Evolutionary conservation across 92 coral and sea anemone genomes (phyloP).

Genomic region (Umimayanthus kanabou): DNA sequence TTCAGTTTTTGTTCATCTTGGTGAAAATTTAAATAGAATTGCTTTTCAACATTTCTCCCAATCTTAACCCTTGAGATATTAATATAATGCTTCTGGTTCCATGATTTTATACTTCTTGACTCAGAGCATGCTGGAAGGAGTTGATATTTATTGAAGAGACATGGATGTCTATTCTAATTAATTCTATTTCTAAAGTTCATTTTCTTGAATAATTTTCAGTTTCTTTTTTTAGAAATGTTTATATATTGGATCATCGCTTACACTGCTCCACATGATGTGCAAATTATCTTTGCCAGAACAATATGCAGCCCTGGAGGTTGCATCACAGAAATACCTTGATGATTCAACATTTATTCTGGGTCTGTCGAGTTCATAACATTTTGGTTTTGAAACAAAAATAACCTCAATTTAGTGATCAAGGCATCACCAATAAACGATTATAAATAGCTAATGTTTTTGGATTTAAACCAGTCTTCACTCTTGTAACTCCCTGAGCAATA

Average conservation of each 20-base stretch:
- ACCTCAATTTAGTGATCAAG: background rate
- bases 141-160: too few relatives aligned
- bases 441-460: background rate
- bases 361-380: background rate
- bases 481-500: background rate
- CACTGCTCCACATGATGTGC: background rate
- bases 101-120: too few relatives aligned
- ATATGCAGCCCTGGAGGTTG: background rate
- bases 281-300: background rate
- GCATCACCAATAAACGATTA: background rate
- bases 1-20: background rate
- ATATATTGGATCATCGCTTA: too few relatives aligned
- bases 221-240: too few relatives aligned
- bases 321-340: background rate
- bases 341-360: background rate
- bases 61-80: background rate
- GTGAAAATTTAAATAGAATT: background rate
- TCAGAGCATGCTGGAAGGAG: too few relatives aligned
- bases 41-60: background rate
- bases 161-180: too few relatives aligned
- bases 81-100: too few relatives aligned
- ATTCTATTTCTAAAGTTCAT: too few relatives aligned
- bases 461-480: background rate
- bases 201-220: background rate
- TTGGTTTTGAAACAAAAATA: constrained; percentile 2